These are phyloP conservation scores for Lysandra coridon DNA, from an alignment of 2,888 invertebrate genomes.

Conservation along the genomic window DNA sequence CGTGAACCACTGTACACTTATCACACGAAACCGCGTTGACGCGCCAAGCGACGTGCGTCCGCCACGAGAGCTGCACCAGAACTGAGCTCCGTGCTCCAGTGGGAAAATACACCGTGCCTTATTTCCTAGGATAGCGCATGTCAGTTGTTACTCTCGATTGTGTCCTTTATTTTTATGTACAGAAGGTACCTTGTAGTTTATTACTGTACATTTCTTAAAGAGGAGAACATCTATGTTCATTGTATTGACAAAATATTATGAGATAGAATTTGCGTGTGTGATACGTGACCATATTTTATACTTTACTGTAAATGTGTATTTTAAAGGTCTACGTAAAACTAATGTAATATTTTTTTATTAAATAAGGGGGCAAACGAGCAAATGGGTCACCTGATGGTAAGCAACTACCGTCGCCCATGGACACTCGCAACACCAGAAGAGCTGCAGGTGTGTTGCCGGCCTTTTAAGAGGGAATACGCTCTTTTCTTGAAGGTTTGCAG, in stretches of 20 bases:
- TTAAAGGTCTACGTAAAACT: too few relatives aligned
- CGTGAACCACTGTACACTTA: neutral
- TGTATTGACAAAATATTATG: neutral
- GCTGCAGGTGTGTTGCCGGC: too few relatives aligned
- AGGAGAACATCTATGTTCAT: neutral
- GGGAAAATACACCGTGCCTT: constrained; percentile 48
- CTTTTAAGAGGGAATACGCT: too few relatives aligned
- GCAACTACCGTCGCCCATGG: too few relatives aligned
- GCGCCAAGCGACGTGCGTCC: neutral
- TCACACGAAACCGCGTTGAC: neutral
- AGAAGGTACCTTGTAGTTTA: constrained; percentile 34
- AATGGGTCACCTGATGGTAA: too few relatives aligned
- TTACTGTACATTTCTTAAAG: neutral
- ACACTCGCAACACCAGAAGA: too few relatives aligned
- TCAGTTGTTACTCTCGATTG: constrained; percentile 36
- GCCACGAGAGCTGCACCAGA: constrained; percentile 17
- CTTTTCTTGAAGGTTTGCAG: too few relatives aligned
- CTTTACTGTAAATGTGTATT: too few relatives aligned
- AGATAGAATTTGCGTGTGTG: neutral
- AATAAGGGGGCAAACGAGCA: too few relatives aligned
- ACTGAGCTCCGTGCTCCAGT: constrained; percentile 9
- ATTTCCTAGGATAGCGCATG: constrained; percentile 50
- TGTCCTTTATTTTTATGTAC: neutral
- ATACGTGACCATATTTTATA: too few relatives aligned
- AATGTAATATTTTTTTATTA: too few relatives aligned